Evolutionary conservation across 2,113 vertebrate species (phyloP), one percentile per base, ranked within the genome.

Genomic region (Gracilinanus agilis): DNA sequence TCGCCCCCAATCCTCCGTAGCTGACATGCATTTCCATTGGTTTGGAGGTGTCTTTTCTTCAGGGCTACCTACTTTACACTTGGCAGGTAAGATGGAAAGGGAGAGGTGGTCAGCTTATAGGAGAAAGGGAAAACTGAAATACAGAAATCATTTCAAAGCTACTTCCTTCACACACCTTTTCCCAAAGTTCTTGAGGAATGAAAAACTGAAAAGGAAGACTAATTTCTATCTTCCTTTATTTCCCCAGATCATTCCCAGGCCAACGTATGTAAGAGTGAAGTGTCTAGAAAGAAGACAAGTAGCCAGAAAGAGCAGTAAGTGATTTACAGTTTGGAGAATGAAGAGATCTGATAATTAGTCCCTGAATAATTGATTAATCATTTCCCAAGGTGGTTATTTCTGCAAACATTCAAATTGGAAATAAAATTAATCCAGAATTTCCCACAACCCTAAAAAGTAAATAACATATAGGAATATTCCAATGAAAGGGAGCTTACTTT

Each of bases 321-420:
- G 89, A 92, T 44, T 5, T n/a, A 88, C n/a, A 93, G 55, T 55
- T 89, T 40, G 91, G 40, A 55, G 16, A 93, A 94, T 49, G 90
- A 95, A 83, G 61, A 93, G 88, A 90, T 75, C 91, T 94, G 56
- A 89, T 95, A 95, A 95, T 96, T 89, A 96, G 90, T 44, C 90
- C 89, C 58, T 91, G 88, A 95, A 94, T 92, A 94, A 96, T 58
- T 67, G 90, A 97, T 97, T 40, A 58, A 90, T 89, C 25, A 44
- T 53, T 54, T 91, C 95, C 54, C 75, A 40, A 94, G 54, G 16
- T 56, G 89, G 23, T 96, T 90, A 90, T 58, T 92, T 89, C 44
- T 24, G 88, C 44, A 95, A 94, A 83, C 90, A 93, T 55, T 92
- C 91, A 92, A 92, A 94, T 58, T 90, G 44, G 54, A 44, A 44